Conservation (phyloP, 1,140 invertebrate species). For the Drosophila mauritiana region DNA sequence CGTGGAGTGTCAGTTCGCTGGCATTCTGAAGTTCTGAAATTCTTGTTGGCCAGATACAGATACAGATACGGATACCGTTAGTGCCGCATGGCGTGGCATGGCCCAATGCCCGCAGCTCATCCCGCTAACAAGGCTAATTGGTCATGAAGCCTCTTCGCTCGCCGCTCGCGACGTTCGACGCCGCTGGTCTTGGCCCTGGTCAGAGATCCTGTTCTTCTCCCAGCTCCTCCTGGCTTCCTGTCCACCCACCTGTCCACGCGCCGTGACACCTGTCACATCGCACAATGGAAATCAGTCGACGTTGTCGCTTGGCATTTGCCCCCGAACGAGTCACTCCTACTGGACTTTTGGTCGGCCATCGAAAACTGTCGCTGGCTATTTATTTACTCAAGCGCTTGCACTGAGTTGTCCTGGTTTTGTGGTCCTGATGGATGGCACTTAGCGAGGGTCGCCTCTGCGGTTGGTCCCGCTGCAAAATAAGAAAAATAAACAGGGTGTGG, state of each 20-base stretch:
- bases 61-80: constrained; percentile 55
- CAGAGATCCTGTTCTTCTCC: constrained; percentile 16
- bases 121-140: constrained; percentile 82
- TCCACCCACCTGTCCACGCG: constrained; percentile 55
- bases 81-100: constrained; percentile 41
- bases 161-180: constrained; percentile 42
- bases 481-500: constrained; percentile 27
- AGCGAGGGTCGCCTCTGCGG: constrained; percentile 27
- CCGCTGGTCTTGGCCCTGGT: constrained; percentile 11
- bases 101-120: constrained; percentile 74
- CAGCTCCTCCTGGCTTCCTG: constrained; percentile 6
- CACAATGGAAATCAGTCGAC: constrained; percentile 81
- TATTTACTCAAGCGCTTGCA: constrained; percentile 60
- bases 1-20: constrained; percentile 65
- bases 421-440: constrained; percentile 61
- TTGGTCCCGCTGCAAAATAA: not conserved
- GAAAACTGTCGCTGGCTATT: constrained; percentile 58
- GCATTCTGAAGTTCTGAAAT: constrained; percentile 37
- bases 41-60: constrained; percentile 2
- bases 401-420: constrained; percentile 47
- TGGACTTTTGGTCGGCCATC: not conserved
- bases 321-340: constrained; percentile 27
- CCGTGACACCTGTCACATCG: constrained; percentile 79
- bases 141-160: constrained; percentile 72
- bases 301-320: constrained; percentile 65